These are phyloP conservation scores for Urophycis tenuis DNA, from an alignment of 2,797 vertebrate genomes.

Conservation along the genomic window DNA sequence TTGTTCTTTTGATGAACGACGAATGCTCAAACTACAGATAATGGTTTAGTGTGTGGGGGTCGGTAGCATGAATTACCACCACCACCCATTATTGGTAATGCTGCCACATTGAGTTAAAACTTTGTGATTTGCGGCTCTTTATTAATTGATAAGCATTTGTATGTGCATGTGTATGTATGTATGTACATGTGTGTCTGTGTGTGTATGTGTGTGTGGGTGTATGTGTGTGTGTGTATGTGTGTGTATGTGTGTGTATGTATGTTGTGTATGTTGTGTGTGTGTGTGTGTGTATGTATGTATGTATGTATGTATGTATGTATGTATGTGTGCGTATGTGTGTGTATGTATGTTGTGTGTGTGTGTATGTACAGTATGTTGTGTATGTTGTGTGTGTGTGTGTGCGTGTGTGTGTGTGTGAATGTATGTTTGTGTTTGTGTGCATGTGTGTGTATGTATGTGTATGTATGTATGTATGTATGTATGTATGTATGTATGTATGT, in stretches of 20 bases:
- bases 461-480: not conserved
- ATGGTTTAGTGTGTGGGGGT: not conserved
- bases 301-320: not conserved
- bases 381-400: no score
- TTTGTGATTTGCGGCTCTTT: not conserved
- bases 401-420: no score
- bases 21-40: not conserved
- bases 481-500: constrained; percentile 2
- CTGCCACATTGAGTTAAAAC: not conserved
- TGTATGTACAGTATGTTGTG: no score
- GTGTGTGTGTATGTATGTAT: not conserved
- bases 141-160: not conserved
- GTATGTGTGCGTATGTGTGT: no score
- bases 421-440: no score
- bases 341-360: not conserved
- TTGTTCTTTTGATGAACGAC: not conserved
- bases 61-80: not conserved
- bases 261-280: no score
- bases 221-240: no score
- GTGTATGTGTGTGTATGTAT: not conserved
- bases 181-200: not conserved
- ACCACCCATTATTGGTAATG: not conserved
- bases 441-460: not conserved
- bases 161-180: not conserved
- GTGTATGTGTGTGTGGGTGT: not conserved